These are phyloP conservation scores for Cyprinodon brontotheroides DNA, from an alignment of 2,113 vertebrate species.

Conservation along the genomic window DNA sequence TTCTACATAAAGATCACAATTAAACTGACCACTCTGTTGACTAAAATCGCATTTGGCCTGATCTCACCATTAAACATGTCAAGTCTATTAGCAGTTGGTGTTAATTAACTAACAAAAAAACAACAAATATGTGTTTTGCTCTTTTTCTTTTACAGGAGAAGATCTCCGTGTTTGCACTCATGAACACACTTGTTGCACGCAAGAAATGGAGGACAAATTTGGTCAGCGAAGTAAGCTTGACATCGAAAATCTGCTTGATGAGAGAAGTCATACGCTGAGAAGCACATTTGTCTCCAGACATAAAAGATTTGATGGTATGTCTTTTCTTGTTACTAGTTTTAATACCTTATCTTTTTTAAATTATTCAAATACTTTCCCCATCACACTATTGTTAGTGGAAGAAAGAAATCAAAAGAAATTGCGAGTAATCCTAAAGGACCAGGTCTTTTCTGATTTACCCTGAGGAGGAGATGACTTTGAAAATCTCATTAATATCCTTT, in stretches of 20 bases:
- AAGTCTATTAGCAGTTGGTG: background rate
- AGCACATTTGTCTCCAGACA: conserved; percentile 91
- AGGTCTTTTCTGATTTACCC: conserved; percentile 12
- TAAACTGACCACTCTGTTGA: no score
- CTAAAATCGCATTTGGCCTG: no score
- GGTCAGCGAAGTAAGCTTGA: conserved; percentile 91
- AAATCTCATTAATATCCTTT: conserved; percentile 65
- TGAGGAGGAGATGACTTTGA: conserved; percentile 38
- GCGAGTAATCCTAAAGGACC: conserved; percentile 43
- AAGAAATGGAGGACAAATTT: conserved; percentile 92
- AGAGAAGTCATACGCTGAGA: conserved; percentile 90
- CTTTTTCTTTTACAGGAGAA: conserved; percentile 80
- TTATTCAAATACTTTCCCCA: background rate
- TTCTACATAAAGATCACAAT: no score
- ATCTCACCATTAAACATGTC: background rate
- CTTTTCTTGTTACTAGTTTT: background rate
- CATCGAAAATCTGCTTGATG: conserved; percentile 89
- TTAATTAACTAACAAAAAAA: background rate
- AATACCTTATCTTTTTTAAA: background rate
- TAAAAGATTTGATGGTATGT: conserved; percentile 94
- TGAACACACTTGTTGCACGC: conserved; percentile 92
- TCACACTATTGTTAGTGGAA: conserved; percentile 15
- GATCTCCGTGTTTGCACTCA: conserved; percentile 90
- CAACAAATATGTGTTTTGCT: background rate
- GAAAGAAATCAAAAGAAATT: conserved; percentile 28